Evolutionary conservation across 2,113 vertebrate genomes (phyloP), one percentile per base, ranked within the genome.

Genomic region (Cyprinodon brontotheroides): DNA sequence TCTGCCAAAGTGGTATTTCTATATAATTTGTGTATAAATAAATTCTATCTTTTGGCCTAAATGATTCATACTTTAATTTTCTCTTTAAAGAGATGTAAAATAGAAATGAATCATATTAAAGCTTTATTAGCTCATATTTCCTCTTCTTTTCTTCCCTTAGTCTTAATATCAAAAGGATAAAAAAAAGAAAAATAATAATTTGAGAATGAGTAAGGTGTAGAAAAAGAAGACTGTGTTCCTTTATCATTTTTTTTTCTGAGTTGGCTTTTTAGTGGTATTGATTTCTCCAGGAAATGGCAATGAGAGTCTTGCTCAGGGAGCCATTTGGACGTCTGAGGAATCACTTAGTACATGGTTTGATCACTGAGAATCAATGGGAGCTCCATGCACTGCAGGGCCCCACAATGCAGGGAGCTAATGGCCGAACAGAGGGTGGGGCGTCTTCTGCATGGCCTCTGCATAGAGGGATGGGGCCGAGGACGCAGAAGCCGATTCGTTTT

Each of bases 281-380:
- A 95, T 96, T 94, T 90, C 89, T 86, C 82, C 92, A 94, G 93
- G 95, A 96, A 95, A 96, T 94, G 92, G 91, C 89, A 85, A 90
- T 83, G 82, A 83, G 87, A 91, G 84, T 92, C 89, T 89, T 93
- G 92, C 90, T 94, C 91, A 67, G 92, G 94, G 94, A 95, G 94
- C 93, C 93, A 95, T 95, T 95, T 95, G 92, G 91, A 88, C 82
- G 87, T 95, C 94, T 95, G 93, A 94, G 89, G 92, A 94, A 95
- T 94, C 95, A 95, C 93, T 95, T 95, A 93, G 92, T 89, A 89
- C 91, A 89, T 89, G 88, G 86, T 92, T 92, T 92, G 89, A 90
- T 91, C 86, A 84, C 81, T 77, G 81, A 86, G 70, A n/a, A 95
- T 95, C 94, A 94, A 95, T 95, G 85, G 68, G 72, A 79, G 76